Base-by-base conservation (phyloP, 2,888 invertebrate genomes). In the Schizotus pectinicornis region DNA sequence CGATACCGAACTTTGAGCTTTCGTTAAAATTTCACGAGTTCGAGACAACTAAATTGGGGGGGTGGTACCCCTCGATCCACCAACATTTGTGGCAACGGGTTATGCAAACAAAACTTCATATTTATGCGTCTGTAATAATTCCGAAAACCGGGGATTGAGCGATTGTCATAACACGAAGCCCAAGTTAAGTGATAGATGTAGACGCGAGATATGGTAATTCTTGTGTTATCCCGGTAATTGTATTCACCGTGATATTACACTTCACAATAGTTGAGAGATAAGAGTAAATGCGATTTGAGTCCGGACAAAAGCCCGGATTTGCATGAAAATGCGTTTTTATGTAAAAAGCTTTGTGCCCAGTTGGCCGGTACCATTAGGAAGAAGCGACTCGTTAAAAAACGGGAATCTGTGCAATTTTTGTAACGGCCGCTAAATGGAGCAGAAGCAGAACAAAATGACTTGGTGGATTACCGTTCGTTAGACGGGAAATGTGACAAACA, bases 111-210 rank as follows among this genome's bases (percentile, higher is more conserved):
- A 22, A 22, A 22, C 5, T 22, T 5, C 22, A 22, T 22, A 22
- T 22, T 22, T 22, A 22, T 22, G 22, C 22, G 22, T 2, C 22
- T 3, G 5, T 22, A 22, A 22, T 22, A 22, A 22, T 22, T 22
- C 22, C 22, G 22, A 5, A 22, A 22, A 22, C 22, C 22, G 5
- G 3, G 22, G 22, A 22, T 22, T 22, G 22, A 5, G 22, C 22
- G 22, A 22, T 22, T 22, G 22, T 22, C 22, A 22, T 22, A 22
- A 22, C 22, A 22, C 22, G 22, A 42, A 14, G 9, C 30, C 14
- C 8, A 13, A 49, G 39, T 49, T 8, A 49, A 49, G 14, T 49
- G 39, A 50, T 50, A 50, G 52, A 52, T 52, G 52, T 30, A 30
- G 34, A 35, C 12, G 14, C 13, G 36, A 32, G 52, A 43, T 52